A percentile compares a stretch with the other conserved stretches of the same genome.
These are phyloP conservation scores for Datnioides undecimradiatus DNA, from an alignment of 2,113 vertebrate species.

Conservation along the genomic window DNA sequence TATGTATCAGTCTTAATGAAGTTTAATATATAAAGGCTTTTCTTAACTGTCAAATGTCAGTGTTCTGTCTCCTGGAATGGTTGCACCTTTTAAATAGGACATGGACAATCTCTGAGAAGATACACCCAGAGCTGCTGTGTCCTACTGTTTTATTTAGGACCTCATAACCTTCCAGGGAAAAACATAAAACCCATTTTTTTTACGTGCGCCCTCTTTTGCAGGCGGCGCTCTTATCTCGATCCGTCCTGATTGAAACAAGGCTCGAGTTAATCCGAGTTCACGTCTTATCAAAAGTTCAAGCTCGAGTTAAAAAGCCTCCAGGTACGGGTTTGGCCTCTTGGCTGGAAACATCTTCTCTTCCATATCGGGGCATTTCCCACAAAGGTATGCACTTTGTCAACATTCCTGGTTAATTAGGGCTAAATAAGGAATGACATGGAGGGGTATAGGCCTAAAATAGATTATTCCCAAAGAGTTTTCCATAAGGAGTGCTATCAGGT, in stretches of 20 bases:
- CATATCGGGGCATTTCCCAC: neutral
- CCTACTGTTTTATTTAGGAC: neutral
- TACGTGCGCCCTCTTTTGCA: neutral
- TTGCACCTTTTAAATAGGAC: neutral
- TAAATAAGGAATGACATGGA: slow-evolving; percentile 12
- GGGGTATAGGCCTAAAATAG: neutral
- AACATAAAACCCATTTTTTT: slow-evolving; percentile 11
- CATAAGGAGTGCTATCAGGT: neutral
- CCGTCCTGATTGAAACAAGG: neutral
- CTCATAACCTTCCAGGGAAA: neutral
- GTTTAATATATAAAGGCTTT: too few relatives aligned
- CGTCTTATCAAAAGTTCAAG: neutral
- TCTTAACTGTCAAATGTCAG: neutral
- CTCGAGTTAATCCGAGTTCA: slow-evolving; percentile 3
- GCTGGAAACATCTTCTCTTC: neutral
- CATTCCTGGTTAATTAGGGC: slow-evolving; percentile 55
- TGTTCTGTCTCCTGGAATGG: neutral
- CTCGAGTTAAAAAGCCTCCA: neutral
- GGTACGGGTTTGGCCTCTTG: neutral
- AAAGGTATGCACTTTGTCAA: slow-evolving; percentile 20
- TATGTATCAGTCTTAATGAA: too few relatives aligned
- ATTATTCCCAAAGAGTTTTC: neutral
- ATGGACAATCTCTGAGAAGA: neutral
- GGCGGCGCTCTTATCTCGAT: neutral
- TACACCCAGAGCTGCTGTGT: neutral